Base-by-base conservation (phyloP, 2,888 invertebrate genomes). In the Harpalus rubripes region DNA sequence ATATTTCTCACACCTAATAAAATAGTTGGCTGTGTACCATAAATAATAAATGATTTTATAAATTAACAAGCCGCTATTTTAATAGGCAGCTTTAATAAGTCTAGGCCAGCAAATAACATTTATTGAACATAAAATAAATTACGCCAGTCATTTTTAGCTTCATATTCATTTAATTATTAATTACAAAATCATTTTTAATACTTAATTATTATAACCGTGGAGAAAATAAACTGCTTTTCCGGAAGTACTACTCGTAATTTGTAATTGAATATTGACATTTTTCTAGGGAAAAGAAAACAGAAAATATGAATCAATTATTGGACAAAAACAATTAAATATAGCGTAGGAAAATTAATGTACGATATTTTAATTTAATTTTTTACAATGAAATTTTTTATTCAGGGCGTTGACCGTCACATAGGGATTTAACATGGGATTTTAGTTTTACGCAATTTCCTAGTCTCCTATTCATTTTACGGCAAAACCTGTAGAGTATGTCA, bases 81-180 rank as follows among this genome's bases (percentile, higher is more conserved):
- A 74, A 44, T 74, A 68, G 44, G 39, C 39, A 18, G 41, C 7
- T 74, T 74, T 74, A 74, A 74, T 74, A 68, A 74, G 72, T 44
- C 44, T 39, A 68, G 18, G 72, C 16, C 72, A 44, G n/a, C 44
- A 44, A 44, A 74, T 74, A 18, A 41, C 68, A 68, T 68, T 68
- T 68, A 32, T 68, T 68, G 68, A 41, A 68, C 41, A 68, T 68
- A 68, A 74, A 74, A 74, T 74, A 74, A 74, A 41, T 74, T 41
- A 74, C 15, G 10, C 3, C 10, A 63, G 63, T 1, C 63, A 26
- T 63, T 61, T 63, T 63, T 22, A 68, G 68, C 15, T 32, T 68
- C 68, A 68, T 39, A 68, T 39, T 68, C 68, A 39, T 68, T 68
- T 39, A 68, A 39, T 68, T 26, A 63, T 22, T 63, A 63, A 63